A percentile compares a stretch with the other conserved stretches of the same genome.
Evolutionary conservation across 2,797 vertebrate genomes (phyloP).

Genomic region (Momotus momota): DNA sequence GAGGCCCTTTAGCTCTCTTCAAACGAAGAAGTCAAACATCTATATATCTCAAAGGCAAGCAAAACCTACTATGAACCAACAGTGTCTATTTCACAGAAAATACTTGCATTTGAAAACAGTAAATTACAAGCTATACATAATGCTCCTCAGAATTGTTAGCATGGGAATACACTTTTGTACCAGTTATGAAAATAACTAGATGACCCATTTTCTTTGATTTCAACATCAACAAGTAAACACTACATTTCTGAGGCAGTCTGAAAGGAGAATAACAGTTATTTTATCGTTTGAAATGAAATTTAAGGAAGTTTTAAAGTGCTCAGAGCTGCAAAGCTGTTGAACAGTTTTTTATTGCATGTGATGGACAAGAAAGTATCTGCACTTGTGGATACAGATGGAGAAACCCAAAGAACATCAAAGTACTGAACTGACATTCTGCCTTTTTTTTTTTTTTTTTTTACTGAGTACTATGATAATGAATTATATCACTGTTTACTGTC

Average conservation of each 20-base stretch:
- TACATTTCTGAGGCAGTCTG: background rate
- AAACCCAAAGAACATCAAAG: conserved; percentile 57
- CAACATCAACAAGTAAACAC: background rate
- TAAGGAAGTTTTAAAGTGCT: background rate
- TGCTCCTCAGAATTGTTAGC: background rate
- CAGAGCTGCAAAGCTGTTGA: background rate
- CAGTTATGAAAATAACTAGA: conserved; percentile 25
- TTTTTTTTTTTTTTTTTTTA: background rate
- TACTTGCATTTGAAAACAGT: background rate
- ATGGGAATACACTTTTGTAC: background rate
- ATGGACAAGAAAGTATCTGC: background rate
- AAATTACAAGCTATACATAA: background rate
- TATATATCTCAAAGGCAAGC: background rate
- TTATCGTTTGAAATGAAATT: background rate
- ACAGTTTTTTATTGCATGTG: background rate
- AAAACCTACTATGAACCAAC: conserved; percentile 1
- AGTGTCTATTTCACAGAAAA: background rate
- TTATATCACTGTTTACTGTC: conserved; percentile 39
- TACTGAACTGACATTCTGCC: conserved; percentile 44
- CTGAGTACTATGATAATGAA: conserved; percentile 27
- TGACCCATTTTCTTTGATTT: background rate
- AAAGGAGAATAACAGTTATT: background rate
- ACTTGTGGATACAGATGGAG: background rate
- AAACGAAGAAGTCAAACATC: conserved; percentile 1
- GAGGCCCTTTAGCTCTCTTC: background rate